Evolutionary conservation across 2,888 invertebrate species (phyloP).

Genomic region (Portevinia maculata): DNA sequence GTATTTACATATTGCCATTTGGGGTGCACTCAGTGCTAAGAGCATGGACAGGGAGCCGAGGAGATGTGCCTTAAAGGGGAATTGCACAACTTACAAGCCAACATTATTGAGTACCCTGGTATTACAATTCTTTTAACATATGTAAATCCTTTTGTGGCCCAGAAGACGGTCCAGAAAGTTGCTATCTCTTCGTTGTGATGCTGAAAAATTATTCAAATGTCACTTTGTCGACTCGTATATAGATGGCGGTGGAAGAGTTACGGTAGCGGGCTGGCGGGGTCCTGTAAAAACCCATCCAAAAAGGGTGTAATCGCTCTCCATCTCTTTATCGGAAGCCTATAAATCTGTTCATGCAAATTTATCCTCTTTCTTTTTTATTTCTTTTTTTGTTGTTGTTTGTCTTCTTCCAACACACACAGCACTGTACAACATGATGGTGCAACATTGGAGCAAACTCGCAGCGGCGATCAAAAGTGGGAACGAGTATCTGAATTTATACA

Average conservation of each 20-base stretch:
- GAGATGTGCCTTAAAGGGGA: not conserved
- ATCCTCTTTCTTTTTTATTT: slow-evolving; percentile 2
- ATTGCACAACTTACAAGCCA: slow-evolving; percentile 52
- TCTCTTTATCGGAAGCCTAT: slow-evolving; percentile 75
- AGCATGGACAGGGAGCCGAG: not conserved
- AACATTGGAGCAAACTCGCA: slow-evolving; percentile 48
- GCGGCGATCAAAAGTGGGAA: slow-evolving; percentile 46
- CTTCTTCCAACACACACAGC: slow-evolving; percentile 27
- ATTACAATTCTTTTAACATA: slow-evolving; percentile 74
- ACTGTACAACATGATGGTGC: slow-evolving; percentile 66
- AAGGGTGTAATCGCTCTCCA: slow-evolving; percentile 75
- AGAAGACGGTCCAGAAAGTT: slow-evolving; percentile 56
- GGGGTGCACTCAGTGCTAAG: slow-evolving; percentile 77
- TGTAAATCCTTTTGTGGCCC: slow-evolving; percentile 73
- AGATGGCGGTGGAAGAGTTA: not conserved
- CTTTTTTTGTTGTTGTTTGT: not conserved
- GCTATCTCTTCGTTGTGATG: slow-evolving; percentile 53
- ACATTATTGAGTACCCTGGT: slow-evolving; percentile 74
- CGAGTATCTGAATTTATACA: slow-evolving; percentile 28
- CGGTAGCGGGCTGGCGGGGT: slow-evolving; percentile 19
- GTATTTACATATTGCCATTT: slow-evolving; percentile 82
- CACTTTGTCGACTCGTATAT: slow-evolving; percentile 53
- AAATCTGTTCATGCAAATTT: slow-evolving; percentile 75
- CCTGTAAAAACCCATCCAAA: slow-evolving; percentile 68
- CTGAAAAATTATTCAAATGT: slow-evolving; percentile 74